phyloP scores from a whole-genome alignment of 2,888 invertebrate species.

The Colletes collaris region DNA sequence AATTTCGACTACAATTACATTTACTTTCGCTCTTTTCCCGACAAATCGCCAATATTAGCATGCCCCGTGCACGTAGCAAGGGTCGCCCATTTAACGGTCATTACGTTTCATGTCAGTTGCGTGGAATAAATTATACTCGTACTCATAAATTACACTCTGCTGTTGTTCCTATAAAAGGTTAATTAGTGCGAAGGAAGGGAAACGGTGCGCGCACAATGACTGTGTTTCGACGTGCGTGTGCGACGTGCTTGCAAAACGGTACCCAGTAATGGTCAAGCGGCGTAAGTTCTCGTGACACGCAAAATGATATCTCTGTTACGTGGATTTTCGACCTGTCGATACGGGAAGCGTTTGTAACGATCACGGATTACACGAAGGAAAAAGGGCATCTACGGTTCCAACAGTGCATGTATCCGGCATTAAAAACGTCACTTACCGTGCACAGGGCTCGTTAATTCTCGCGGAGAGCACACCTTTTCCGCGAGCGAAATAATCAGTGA shows the following conservation, averaged over 20 bases:
- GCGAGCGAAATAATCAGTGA: not conserved
- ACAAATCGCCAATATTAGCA: not conserved
- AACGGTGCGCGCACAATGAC: constrained; percentile 13
- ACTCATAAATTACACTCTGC: constrained; percentile 6
- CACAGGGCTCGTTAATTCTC: not conserved
- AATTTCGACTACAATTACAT: not conserved
- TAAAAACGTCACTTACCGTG: not conserved
- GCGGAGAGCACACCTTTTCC: constrained; percentile 6
- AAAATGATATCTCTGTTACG: constrained; percentile 9
- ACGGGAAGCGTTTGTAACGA: constrained; percentile 16
- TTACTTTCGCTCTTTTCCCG: not conserved
- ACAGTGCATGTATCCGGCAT: not conserved
- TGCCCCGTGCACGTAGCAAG: constrained; percentile 3
- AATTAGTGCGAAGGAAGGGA: constrained; percentile 25
- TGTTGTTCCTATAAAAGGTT: constrained; percentile 3
- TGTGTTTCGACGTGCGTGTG: not conserved
- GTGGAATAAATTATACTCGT: constrained; percentile 30
- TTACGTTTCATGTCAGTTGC: constrained; percentile 14
- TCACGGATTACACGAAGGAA: not conserved
- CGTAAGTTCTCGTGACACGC: not conserved
- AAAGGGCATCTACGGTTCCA: not conserved
- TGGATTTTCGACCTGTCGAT: not conserved
- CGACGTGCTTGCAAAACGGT: constrained; percentile 10
- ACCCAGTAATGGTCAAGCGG: not conserved
- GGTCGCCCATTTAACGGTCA: constrained; percentile 10